Evolutionary conservation across 2,797 vertebrate species (phyloP).

Genomic region (Xenops minutus): DNA sequence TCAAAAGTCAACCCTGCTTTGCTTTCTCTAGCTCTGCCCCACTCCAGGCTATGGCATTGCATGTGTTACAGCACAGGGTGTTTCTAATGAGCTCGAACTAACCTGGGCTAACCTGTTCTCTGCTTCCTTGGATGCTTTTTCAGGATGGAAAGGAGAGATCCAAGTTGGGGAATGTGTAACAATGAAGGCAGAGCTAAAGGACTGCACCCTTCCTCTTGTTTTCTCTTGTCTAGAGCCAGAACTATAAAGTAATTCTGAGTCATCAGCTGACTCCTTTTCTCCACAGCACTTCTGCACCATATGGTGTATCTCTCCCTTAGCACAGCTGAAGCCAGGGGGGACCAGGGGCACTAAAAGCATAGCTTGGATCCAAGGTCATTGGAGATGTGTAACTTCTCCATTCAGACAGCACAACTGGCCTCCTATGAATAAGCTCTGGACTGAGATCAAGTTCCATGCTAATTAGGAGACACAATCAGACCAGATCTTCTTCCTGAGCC

Average conservation of each 20-base stretch:
- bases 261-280: neutral
- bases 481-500: neutral
- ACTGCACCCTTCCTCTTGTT: neutral
- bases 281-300: neutral
- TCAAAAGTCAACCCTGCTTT: neutral
- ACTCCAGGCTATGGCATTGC: rapidly evolving
- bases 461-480: neutral
- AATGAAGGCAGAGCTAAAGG: neutral
- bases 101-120: neutral
- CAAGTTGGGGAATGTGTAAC: neutral
- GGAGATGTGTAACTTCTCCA: neutral
- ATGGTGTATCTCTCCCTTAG: neutral
- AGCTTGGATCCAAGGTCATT: neutral
- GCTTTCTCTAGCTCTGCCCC: neutral
- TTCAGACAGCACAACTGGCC: neutral
- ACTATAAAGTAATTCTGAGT: neutral
- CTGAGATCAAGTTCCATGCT: neutral
- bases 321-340: neutral
- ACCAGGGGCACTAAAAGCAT: neutral
- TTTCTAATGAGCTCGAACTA: neutral
- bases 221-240: neutral
- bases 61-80: neutral
- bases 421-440: neutral
- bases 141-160: neutral
- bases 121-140: neutral